Evolutionary conservation across 2,888 invertebrate genomes (phyloP).

Genomic region (Dryobotodes eremita): DNA sequence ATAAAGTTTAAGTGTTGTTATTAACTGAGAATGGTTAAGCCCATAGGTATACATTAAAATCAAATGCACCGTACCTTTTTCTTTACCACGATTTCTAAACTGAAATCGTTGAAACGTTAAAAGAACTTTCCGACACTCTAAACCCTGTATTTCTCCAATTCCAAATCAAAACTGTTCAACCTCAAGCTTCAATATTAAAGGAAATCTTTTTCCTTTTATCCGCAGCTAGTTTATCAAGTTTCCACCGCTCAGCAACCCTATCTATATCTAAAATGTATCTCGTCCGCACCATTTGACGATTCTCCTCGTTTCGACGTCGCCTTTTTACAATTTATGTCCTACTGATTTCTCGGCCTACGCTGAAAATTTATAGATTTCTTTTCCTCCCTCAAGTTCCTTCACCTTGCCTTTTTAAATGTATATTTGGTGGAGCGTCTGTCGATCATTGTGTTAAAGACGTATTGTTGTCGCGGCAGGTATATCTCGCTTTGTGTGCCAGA

Average conservation of each 20-base stretch:
- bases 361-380: slow-evolving; percentile 70
- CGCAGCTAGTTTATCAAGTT: slow-evolving; percentile 61
- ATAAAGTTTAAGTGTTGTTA: background rate
- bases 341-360: slow-evolving; percentile 75
- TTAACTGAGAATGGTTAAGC: background rate
- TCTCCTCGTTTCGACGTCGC: slow-evolving; percentile 78
- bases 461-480: slow-evolving; percentile 50
- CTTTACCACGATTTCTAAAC: slow-evolving; percentile 20
- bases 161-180: slow-evolving; percentile 48
- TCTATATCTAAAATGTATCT: slow-evolving; percentile 85
- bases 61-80: slow-evolving; percentile 10
- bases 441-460: slow-evolving; percentile 59
- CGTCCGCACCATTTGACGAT: slow-evolving; percentile 88
- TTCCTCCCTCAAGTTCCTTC: slow-evolving; percentile 52
- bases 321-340: slow-evolving; percentile 84
- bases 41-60: slow-evolving; percentile 4
- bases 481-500: slow-evolving; percentile 39
- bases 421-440: slow-evolving; percentile 58
- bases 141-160: slow-evolving; percentile 45
- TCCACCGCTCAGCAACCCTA: slow-evolving; percentile 72
- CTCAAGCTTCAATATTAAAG: slow-evolving; percentile 55
- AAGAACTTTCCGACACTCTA: slow-evolving; percentile 38
- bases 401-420: slow-evolving; percentile 57
- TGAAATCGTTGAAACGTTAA: slow-evolving; percentile 30
- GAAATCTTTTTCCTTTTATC: slow-evolving; percentile 48